These are phyloP conservation scores for Osmoderma eremita DNA, from an alignment of 2,888 invertebrate species.

Conservation along the genomic window DNA sequence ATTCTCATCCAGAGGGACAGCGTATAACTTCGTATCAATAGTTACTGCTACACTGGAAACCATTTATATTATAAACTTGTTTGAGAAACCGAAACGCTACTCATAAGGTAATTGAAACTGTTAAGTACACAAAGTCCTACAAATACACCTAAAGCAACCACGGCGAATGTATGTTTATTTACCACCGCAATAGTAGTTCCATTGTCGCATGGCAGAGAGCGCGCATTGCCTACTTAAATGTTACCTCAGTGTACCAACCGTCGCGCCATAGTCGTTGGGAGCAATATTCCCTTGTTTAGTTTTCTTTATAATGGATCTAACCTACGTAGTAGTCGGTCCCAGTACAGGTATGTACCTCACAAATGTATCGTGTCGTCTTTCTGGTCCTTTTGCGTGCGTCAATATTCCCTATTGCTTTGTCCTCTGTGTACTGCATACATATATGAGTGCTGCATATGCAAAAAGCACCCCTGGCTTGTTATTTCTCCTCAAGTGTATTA, in stretches of 20 bases:
- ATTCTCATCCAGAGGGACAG: slow-evolving; percentile 35
- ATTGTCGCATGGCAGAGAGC: slow-evolving; percentile 11
- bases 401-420: neutral
- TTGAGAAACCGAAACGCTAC: slow-evolving; percentile 43
- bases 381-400: neutral
- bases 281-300: slow-evolving; percentile 22
- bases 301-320: slow-evolving; percentile 5
- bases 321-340: neutral
- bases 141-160: slow-evolving; percentile 40
- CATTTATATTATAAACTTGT: slow-evolving; percentile 42
- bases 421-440: neutral
- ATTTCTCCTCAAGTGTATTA: slow-evolving; percentile 19
- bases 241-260: neutral
- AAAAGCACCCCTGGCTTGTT: neutral
- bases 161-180: slow-evolving; percentile 36
- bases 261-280: slow-evolving; percentile 8
- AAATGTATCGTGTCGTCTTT: neutral
- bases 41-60: slow-evolving; percentile 30
- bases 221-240: neutral
- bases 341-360: neutral
- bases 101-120: slow-evolving; percentile 44
- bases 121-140: slow-evolving; percentile 42
- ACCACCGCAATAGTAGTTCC: slow-evolving; percentile 22
- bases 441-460: neutral
- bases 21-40: slow-evolving; percentile 40